Conservation (phyloP, 2,888 invertebrate species). For the Mythimna loreyi region DNA sequence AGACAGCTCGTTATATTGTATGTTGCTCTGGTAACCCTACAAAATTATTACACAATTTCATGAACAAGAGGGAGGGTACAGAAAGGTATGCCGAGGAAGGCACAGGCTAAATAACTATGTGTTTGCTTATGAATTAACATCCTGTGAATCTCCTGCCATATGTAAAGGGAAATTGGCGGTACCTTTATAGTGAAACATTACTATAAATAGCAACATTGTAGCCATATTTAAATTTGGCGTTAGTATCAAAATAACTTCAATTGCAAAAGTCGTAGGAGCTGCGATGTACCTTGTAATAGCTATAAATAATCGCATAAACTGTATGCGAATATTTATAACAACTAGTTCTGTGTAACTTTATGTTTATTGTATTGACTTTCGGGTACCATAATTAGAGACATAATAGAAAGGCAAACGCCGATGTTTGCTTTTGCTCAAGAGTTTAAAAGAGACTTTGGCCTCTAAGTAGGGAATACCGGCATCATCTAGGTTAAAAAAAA, state of each 20-base stretch:
- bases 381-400: too few relatives aligned
- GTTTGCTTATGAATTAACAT: conserved; percentile 24
- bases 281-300: too few relatives aligned
- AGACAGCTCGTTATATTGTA: not conserved
- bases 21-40: not conserved
- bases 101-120: not conserved
- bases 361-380: too few relatives aligned
- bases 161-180: conserved; percentile 14
- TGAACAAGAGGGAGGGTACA: not conserved
- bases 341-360: too few relatives aligned
- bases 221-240: not conserved
- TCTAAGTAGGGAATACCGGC: too few relatives aligned
- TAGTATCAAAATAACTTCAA: not conserved
- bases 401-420: too few relatives aligned
- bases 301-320: too few relatives aligned
- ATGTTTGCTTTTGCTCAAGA: too few relatives aligned
- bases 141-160: not conserved
- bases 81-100: not conserved
- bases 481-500: too few relatives aligned
- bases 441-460: too few relatives aligned
- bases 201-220: not conserved
- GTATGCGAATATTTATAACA: too few relatives aligned
- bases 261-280: not conserved
- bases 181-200: not conserved
- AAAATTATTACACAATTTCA: conserved; percentile 17